A percentile compares a stretch with the other conserved stretches of the same genome.
Evolutionary conservation across 2,113 vertebrate species (phyloP).

Genomic region (Camelus dromedarius): DNA sequence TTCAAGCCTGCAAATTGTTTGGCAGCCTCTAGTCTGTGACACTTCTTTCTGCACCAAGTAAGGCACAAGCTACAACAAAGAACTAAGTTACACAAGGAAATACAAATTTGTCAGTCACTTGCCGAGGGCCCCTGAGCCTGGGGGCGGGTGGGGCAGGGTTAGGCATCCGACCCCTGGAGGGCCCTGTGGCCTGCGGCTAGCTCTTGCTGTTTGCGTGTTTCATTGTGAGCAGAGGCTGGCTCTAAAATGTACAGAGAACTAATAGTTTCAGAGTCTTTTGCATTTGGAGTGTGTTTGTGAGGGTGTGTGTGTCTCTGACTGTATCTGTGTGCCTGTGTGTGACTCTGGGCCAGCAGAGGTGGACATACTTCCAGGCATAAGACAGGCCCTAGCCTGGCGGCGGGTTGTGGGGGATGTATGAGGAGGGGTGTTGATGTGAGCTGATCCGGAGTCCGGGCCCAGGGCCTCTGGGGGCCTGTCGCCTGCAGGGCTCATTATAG

Average conservation of each 20-base stretch:
- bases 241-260: not conserved
- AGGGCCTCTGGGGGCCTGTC: constrained; percentile 36
- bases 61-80: not conserved
- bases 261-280: not conserved
- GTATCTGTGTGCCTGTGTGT: not conserved
- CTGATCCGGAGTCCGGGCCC: not conserved
- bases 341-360: not conserved
- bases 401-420: not conserved
- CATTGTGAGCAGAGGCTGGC: not conserved
- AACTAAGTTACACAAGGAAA: not conserved
- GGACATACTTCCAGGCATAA: not conserved
- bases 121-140: not conserved
- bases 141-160: not conserved
- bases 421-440: constrained; percentile 10
- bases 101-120: not conserved
- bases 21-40: not conserved
- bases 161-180: not conserved
- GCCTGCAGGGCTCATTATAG: constrained; percentile 82
- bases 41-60: not conserved
- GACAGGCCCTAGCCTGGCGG: constrained; percentile 11
- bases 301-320: not conserved
- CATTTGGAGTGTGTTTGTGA: too few species aligned
- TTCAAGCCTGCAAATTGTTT: not conserved
- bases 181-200: too few species aligned
- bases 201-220: not conserved